phyloP scores from a whole-genome alignment of 2,888 invertebrate genomes.

The Petrolisthes cinctipes region DNA sequence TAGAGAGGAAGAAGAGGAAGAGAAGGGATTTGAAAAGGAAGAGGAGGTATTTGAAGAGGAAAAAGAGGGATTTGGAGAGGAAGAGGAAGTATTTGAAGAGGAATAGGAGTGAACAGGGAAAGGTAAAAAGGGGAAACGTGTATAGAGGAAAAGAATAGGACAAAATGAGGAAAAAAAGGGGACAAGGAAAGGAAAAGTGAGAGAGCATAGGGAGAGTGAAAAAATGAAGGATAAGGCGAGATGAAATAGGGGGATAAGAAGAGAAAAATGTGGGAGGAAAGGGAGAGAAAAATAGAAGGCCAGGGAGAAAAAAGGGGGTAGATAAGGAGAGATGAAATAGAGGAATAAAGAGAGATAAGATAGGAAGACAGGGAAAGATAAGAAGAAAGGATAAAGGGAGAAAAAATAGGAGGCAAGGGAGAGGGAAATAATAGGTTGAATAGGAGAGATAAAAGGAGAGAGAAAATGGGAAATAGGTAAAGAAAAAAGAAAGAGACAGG shows the following conservation, averaged over 20 bases:
- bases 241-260: neutral
- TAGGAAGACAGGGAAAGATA: neutral
- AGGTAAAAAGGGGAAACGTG: too few species aligned
- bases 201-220: too few species aligned
- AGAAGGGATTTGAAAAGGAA: neutral
- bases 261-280: neutral
- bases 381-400: neutral
- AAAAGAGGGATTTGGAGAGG: too few species aligned
- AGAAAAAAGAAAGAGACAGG: neutral
- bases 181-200: too few species aligned
- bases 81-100: too few species aligned
- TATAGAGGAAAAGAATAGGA: too few species aligned
- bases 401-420: neutral
- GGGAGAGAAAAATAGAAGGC: neutral
- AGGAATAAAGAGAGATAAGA: neutral
- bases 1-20: neutral
- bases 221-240: too few species aligned
- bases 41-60: too few species aligned
- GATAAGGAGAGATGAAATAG: neutral
- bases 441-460: neutral
- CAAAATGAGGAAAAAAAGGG: too few species aligned
- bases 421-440: neutral
- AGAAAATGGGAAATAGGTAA: neutral
- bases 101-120: too few species aligned
- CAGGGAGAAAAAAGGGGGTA: slow-evolving; percentile 8